A percentile compares a stretch with the other conserved stretches of the same genome.
These are phyloP conservation scores for Myanophis thanlyinensis DNA, from an alignment of 2,113 vertebrate species.

Conservation along the genomic window DNA sequence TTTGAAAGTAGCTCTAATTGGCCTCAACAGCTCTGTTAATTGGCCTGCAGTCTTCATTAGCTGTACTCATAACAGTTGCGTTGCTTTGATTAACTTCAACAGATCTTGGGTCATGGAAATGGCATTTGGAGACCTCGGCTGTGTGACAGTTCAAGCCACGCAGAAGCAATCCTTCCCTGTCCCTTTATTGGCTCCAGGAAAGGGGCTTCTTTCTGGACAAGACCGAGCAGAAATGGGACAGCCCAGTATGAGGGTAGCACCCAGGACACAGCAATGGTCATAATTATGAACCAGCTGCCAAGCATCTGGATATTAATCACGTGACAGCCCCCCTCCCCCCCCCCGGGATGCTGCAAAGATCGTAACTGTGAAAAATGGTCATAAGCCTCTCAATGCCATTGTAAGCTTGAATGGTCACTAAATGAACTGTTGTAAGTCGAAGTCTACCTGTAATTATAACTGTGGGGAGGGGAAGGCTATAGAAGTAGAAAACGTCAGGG, in stretches of 20 bases:
- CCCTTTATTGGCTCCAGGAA: neutral
- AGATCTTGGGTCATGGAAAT: neutral
- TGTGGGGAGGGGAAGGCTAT: neutral
- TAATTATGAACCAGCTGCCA: no score
- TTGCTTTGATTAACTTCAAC: neutral
- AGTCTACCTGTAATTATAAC: neutral
- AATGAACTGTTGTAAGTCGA: neutral
- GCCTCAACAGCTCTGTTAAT: constrained; percentile 8
- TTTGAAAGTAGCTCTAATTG: constrained; percentile 18
- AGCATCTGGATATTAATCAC: no score
- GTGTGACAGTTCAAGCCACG: neutral
- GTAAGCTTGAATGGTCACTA: neutral
- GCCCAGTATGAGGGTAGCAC: no score
- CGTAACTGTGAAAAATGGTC: no score
- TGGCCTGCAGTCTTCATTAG: neutral
- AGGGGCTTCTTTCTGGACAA: neutral
- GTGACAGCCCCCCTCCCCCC: no score
- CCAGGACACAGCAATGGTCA: no score
- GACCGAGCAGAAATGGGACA: neutral
- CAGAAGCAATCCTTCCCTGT: neutral
- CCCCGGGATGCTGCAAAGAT: no score
- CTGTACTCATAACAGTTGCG: neutral
- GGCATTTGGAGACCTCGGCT: neutral
- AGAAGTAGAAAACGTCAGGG: neutral
- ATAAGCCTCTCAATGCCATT: neutral